phyloP scores from a whole-genome alignment of 1,140 invertebrate species.

The Coelopa frigida region DNA sequence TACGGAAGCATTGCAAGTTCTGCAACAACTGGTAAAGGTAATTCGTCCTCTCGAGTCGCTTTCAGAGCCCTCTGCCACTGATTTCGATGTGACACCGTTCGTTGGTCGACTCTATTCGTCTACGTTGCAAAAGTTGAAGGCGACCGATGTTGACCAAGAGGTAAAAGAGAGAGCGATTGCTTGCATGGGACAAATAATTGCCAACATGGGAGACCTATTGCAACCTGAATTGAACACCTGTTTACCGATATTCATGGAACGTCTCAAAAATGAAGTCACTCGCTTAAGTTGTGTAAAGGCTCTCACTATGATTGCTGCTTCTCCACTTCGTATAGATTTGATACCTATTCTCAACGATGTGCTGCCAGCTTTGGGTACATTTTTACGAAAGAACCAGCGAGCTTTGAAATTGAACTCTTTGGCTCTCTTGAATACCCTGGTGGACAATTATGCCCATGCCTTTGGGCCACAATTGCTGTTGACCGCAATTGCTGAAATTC shows the following conservation, averaged over 20 bases:
- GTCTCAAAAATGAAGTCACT: conserved; percentile 94
- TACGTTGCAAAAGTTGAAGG: conserved; percentile 76
- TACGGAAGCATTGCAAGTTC: conserved; percentile 84
- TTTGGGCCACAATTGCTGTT: conserved; percentile 65
- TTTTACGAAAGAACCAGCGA: conserved; percentile 94
- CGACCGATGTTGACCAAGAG: conserved; percentile 97
- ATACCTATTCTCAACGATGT: conserved; percentile 80
- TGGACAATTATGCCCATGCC: conserved; percentile 72
- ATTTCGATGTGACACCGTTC: conserved; percentile 72
- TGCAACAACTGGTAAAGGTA: conserved; percentile 92
- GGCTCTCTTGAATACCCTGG: conserved; percentile 81
- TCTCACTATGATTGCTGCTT: conserved; percentile 87
- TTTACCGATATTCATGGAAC: conserved; percentile 89
- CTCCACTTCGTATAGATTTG: conserved; percentile 79
- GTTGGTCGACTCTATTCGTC: conserved; percentile 77
- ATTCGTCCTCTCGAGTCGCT: conserved; percentile 72
- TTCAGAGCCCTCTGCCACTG: conserved; percentile 22
- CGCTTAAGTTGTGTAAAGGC: conserved; percentile 93
- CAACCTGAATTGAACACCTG: conserved; percentile 71
- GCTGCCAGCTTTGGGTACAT: conserved; percentile 85
- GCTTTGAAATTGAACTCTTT: conserved; percentile 89
- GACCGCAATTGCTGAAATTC: conserved; percentile 74
- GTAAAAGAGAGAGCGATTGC: conserved; percentile 96
- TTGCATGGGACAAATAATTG: conserved; percentile 93
- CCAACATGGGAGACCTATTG: conserved; percentile 78